These are phyloP conservation scores for Hylia prasina DNA, from an alignment of 2,113 vertebrate species.

Conservation along the genomic window DNA sequence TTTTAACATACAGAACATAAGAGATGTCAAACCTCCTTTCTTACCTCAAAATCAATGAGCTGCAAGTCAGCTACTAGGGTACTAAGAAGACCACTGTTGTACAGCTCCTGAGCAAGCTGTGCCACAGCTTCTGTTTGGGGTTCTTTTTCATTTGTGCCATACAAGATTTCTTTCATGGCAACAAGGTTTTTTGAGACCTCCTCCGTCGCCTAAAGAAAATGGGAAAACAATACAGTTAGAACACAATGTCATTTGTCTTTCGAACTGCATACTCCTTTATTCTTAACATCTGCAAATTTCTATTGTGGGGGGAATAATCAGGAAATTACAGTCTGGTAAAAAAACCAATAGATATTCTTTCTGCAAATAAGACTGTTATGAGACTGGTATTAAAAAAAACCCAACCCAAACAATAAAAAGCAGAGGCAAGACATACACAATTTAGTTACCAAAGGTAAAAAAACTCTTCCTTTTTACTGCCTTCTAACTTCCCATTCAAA, in stretches of 20 bases:
- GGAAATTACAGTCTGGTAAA: not conserved
- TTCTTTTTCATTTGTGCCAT: conserved; percentile 91
- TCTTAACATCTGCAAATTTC: not conserved
- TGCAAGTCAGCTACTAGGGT: conserved; percentile 88
- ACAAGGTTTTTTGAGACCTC: conserved; percentile 97
- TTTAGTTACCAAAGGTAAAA: not conserved
- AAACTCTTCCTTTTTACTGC: not conserved
- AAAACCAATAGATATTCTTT: not conserved
- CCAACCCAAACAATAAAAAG: not conserved
- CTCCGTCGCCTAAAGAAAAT: conserved; percentile 83
- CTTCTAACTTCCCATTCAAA: not conserved
- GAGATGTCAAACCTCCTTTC: not conserved
- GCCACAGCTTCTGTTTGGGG: conserved; percentile 92
- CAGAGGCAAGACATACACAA: not conserved
- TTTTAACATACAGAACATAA: not conserved
- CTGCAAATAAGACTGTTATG: not conserved
- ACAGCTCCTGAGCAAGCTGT: conserved; percentile 92
- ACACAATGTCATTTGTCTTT: not conserved
- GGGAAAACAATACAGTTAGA: not conserved
- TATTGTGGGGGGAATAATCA: not conserved
- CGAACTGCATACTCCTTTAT: not conserved
- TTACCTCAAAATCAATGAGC: conserved; percentile 96
- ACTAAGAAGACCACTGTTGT: conserved; percentile 91
- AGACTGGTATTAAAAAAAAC: not conserved
- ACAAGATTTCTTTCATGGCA: conserved; percentile 95